Percentiles rank a stretch among this genome's conserved stretches.
Evolutionary conservation across 2,888 invertebrate species (phyloP).

Genomic region (Latheticus oryzae): DNA sequence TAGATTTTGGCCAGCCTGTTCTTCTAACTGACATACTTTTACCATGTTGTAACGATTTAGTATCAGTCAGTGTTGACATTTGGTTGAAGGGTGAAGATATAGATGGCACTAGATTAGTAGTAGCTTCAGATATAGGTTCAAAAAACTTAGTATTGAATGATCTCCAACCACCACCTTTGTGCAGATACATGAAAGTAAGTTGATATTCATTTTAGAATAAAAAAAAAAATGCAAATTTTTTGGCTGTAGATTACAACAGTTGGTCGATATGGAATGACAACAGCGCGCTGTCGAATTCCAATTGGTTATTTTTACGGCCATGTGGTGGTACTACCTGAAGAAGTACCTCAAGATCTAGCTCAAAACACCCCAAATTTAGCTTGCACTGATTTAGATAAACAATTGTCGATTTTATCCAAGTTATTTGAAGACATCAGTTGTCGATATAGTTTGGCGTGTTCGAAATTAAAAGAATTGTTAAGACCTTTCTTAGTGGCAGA

Average conservation of each 20-base stretch:
- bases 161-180: constrained; percentile 90
- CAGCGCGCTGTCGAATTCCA: constrained; percentile 89
- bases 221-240: no score
- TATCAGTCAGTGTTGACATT: constrained; percentile 88
- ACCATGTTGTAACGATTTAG: constrained; percentile 83
- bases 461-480: constrained; percentile 83
- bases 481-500: constrained; percentile 83
- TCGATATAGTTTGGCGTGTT: constrained; percentile 85
- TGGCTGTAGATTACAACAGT: constrained; percentile 88
- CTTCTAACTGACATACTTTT: constrained; percentile 88
- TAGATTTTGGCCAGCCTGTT: constrained; percentile 91
- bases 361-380: constrained; percentile 55
- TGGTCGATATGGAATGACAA: constrained; percentile 91
- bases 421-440: constrained; percentile 84
- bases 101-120: constrained; percentile 85
- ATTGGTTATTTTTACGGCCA: constrained; percentile 95
- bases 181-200: constrained; percentile 86
- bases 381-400: constrained; percentile 67
- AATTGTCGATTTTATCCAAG: constrained; percentile 75
- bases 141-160: constrained; percentile 88
- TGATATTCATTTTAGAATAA: constrained; percentile 2
- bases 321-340: constrained; percentile 76
- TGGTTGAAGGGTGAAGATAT: constrained; percentile 90
- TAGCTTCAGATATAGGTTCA: constrained; percentile 87
- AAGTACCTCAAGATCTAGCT: constrained; percentile 65